Evolutionary conservation across 2,797 vertebrate genomes (phyloP), one percentile per base, ranked within the genome.

Genomic region (Rhinichthys osculus): DNA sequence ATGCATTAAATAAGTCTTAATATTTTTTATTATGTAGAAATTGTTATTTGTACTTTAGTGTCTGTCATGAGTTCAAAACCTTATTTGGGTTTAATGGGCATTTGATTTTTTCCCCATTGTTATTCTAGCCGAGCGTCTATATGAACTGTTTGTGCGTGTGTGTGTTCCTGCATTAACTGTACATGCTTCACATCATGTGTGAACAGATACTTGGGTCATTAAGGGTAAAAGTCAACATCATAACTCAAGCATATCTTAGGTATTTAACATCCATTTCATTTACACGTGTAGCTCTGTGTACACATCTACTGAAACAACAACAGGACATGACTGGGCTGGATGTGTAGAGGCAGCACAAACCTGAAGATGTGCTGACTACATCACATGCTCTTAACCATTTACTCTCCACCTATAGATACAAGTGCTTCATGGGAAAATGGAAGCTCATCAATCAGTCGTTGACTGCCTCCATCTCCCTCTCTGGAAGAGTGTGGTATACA

Each of bases 161-260:
- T n/a, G 59, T 14, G 44, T 78, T 23, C 54, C 11, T 16, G 78
- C 70, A 72, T 72, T 86, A 81, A 38, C 44, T 70, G 70, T 50
- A 77, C 62, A 83, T 17, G 69, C 27, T 30, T 79, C 30, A 47
- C 6, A 72, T 69, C 17, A 38, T 38, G 72, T 38, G 44, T 81
- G 62, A 86, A 71, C 74, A 72, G 19, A 67, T 77, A 69, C n/a
- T 27, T 33, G 23, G 33, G 59, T 14, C 35, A 42, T 81, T 42
- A 40, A 44, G 47, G 40, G 38, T 33, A 87, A 89, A 85, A 30
- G 83, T 87, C 81, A 87, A 71, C 21, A 80, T 40, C 47, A 50
- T 87, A 84, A 83, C 21, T 66, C 42, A 40, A 73, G 47, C 54
- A 30, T 81, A 57, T 42, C 82, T 33, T n/a, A 33, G 35, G 33